Percentiles rank a stretch among this genome's conserved stretches.
Evolutionary conservation across 2,113 vertebrate genomes (phyloP).

Genomic region (Barnardius zonarius): DNA sequence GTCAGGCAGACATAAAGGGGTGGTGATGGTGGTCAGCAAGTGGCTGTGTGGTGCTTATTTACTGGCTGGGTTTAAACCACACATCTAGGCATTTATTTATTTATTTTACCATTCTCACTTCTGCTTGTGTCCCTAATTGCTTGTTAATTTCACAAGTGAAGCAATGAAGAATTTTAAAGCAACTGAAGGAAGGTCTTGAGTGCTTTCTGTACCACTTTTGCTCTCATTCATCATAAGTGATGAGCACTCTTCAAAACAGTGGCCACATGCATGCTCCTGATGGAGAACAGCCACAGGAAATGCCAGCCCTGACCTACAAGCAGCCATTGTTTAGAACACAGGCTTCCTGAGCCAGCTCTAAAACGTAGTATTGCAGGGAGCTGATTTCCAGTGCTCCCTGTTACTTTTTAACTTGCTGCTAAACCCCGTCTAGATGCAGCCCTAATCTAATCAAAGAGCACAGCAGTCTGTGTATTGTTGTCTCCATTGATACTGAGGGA

Average conservation of each 20-base stretch:
- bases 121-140: not conserved
- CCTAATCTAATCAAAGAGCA: not conserved
- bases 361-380: not conserved
- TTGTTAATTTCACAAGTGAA: not conserved
- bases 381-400: not conserved
- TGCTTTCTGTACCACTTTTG: not conserved
- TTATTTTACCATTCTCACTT: not conserved
- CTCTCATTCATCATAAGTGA: not conserved
- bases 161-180: not conserved
- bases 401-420: not conserved
- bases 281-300: not conserved
- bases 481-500: not conserved
- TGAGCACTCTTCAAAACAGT: not conserved
- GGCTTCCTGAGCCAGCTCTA: not conserved
- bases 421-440: not conserved
- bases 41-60: not conserved
- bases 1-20: not conserved
- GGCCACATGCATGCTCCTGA: not conserved
- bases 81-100: not conserved
- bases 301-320: not conserved
- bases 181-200: not conserved
- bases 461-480: not conserved
- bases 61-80: not conserved
- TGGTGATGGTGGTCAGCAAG: not conserved
- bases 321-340: accelerated